Conservation (phyloP, 1,140 invertebrate species). For the Drosophila kikkawai region DNA sequence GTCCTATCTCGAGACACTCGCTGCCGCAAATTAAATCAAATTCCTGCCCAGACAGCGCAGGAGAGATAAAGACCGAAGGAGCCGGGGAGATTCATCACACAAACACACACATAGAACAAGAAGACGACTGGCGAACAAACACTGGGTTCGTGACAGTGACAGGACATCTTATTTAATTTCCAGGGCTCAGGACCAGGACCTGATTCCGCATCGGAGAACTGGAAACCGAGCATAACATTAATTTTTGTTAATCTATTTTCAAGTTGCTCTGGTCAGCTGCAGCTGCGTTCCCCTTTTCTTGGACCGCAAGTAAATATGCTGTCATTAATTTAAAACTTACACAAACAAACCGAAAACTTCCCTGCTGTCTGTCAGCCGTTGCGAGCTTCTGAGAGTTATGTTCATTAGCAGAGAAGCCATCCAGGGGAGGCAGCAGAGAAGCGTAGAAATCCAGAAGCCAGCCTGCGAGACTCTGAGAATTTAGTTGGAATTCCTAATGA, state of each 20-base stretch:
- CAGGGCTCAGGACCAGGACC: conserved; percentile 41
- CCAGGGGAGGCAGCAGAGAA: conserved; percentile 37
- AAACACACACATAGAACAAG: conserved; percentile 22
- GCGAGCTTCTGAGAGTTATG: conserved; percentile 68
- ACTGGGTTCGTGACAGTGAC: conserved; percentile 63
- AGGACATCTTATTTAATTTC: conserved; percentile 82
- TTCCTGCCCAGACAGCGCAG: conserved; percentile 25
- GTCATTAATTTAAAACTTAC: conserved; percentile 82
- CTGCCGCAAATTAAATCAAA: conserved; percentile 60
- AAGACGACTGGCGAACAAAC: conserved; percentile 15
- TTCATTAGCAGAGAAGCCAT: conserved; percentile 77
- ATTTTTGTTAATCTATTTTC: conserved; percentile 83
- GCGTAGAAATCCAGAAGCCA: conserved; percentile 10
- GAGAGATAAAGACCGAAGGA: conserved; percentile 29
- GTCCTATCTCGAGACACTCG: conserved; percentile 23
- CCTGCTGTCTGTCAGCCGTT: conserved; percentile 28
- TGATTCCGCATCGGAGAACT: conserved; percentile 33
- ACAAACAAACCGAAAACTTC: conserved; percentile 70
- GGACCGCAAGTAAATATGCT: conserved; percentile 78
- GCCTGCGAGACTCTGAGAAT: conserved; percentile 29
- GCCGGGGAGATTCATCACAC: conserved; percentile 55
- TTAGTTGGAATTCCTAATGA: conserved; percentile 75
- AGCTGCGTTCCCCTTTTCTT: conserved; percentile 34
- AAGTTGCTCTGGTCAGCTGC: conserved; percentile 59
- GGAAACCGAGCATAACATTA: conserved; percentile 70